Evolutionary conservation across 2,888 invertebrate species (phyloP).

Genomic region (Leptinotarsa tumamoca): DNA sequence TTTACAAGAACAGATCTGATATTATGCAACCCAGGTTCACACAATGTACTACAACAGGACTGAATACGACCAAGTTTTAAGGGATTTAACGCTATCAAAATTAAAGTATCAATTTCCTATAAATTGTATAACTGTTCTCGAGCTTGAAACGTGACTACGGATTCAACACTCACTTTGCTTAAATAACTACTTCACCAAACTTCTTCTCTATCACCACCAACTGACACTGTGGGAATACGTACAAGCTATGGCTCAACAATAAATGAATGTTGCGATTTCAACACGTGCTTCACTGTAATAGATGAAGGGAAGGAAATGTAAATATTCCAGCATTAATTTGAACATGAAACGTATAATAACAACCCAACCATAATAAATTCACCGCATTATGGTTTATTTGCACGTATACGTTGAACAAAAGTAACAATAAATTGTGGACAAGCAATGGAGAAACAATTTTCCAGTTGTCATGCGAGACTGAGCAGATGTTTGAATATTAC

Average conservation of each 20-base stretch:
- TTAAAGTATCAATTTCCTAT: too few relatives aligned
- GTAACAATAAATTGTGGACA: conserved; percentile 14
- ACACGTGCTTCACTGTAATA: conserved; percentile 16
- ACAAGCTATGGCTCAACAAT: conserved; percentile 13
- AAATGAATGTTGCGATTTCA: conserved; percentile 14
- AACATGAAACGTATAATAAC: conserved; percentile 14
- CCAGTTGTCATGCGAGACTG: not conserved
- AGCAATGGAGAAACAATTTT: conserved; percentile 8
- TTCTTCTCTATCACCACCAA: not conserved
- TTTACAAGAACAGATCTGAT: too few relatives aligned
- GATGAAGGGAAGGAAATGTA: conserved; percentile 19
- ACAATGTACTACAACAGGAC: too few relatives aligned
- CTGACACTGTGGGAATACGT: not conserved
- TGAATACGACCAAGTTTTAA: too few relatives aligned
- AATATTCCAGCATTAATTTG: conserved; percentile 13
- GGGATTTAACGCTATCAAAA: too few relatives aligned
- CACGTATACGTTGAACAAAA: not conserved
- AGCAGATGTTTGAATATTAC: conserved; percentile 13
- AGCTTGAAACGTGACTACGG: not conserved
- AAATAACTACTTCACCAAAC: conserved; percentile 7
- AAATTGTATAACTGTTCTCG: not conserved
- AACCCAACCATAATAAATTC: conserved; percentile 7
- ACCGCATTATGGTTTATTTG: conserved; percentile 14
- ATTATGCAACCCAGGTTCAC: too few relatives aligned
- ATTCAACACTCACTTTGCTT: not conserved